These are phyloP conservation scores for Nemurella pictetii DNA, from an alignment of 2,888 invertebrate species.

Conservation along the genomic window DNA sequence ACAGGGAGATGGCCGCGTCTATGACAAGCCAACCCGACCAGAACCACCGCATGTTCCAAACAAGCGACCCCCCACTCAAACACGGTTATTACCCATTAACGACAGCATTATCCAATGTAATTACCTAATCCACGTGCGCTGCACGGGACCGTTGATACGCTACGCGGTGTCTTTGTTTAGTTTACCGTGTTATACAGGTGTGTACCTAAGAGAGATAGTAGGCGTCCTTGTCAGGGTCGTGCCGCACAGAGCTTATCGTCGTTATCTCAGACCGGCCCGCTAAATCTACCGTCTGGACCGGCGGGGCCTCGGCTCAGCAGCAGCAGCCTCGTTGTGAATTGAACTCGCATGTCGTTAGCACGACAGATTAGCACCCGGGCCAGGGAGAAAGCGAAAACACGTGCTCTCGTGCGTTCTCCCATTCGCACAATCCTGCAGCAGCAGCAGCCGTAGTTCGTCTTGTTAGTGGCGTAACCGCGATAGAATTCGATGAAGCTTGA, in stretches of 20 bases:
- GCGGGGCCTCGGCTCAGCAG: background rate
- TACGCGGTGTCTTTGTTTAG: background rate
- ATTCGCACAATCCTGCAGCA: background rate
- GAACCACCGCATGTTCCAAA: background rate
- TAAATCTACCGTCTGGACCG: background rate
- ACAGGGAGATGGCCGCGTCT: background rate
- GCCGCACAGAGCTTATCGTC: conserved; percentile 2
- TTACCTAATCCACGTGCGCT: background rate
- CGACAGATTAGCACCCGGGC: background rate
- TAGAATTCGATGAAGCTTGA: background rate
- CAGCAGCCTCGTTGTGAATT: background rate
- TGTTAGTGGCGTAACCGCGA: background rate
- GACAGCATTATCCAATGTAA: background rate
- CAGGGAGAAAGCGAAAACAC: background rate
- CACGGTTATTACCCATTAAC: background rate
- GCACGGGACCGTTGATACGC: background rate
- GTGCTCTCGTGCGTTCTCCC: background rate
- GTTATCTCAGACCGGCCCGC: background rate
- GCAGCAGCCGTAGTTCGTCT: background rate
- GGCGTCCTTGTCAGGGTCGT: conserved; percentile 23
- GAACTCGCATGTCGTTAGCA: background rate
- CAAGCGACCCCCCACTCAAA: background rate
- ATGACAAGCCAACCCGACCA: background rate
- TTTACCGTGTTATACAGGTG: background rate
- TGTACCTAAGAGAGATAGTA: conserved; percentile 5